Conservation (phyloP, 2,888 invertebrate genomes). For the Chymomyza procnemis region DNA sequence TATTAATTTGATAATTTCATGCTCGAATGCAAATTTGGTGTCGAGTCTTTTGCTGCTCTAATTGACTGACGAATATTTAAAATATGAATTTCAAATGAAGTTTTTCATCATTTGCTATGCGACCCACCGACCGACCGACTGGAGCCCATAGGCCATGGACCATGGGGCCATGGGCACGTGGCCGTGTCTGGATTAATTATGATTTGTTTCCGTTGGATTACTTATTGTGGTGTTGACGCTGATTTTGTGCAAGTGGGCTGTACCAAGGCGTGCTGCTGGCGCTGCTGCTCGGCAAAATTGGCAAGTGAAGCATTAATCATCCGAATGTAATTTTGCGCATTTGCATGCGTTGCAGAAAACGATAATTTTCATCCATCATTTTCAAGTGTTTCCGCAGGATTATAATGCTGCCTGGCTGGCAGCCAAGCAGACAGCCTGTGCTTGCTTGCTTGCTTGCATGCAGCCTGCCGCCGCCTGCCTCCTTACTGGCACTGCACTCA, state of each 20-base stretch:
- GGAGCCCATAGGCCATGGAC: no score
- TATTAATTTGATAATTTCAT: conserved; percentile 69
- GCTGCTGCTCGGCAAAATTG: conserved; percentile 40
- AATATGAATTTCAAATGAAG: conserved; percentile 71
- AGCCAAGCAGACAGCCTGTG: conserved; percentile 30
- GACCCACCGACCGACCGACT: no score
- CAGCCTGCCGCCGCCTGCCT: no score
- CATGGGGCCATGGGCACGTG: not conserved
- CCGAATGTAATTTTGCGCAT: conserved; percentile 71
- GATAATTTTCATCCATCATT: conserved; percentile 72
- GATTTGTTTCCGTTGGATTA: conserved; percentile 3
- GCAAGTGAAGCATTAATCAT: conserved; percentile 63
- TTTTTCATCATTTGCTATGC: not conserved
- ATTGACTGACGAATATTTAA: conserved; percentile 71
- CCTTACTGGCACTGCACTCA: conserved; percentile 13
- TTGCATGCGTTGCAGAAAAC: conserved; percentile 73
- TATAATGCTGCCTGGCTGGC: conserved; percentile 47
- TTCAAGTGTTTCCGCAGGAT: conserved; percentile 72
- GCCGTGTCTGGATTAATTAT: conserved; percentile 32
- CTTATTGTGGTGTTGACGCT: conserved; percentile 24
- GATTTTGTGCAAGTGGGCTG: not conserved
- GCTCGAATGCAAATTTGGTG: conserved; percentile 70
- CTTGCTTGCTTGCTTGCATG: conserved; percentile 3
- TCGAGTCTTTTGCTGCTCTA: conserved; percentile 67
- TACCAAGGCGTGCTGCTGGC: conserved; percentile 15